Percentiles rank a stretch among this genome's conserved stretches.
Conservation (phyloP, 2,113 vertebrate species). For the Peromyscus polionotus region DNA sequence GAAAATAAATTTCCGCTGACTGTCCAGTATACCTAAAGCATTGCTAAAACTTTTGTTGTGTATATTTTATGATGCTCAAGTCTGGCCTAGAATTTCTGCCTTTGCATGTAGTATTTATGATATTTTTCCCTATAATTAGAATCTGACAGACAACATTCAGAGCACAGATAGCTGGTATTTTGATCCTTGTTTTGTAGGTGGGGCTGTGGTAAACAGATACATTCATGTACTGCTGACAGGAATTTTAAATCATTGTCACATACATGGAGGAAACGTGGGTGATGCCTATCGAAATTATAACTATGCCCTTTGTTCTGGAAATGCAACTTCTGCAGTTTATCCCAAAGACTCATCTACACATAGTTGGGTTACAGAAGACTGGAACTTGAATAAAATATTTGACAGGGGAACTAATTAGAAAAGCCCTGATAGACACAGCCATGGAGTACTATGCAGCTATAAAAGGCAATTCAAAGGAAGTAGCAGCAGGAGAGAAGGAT, state of each 20-base stretch:
- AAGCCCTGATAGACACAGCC: not conserved
- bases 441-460: slow-evolving; percentile 54
- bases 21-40: not conserved
- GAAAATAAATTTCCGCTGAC: not conserved
- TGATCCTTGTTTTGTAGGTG: not conserved
- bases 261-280: not conserved
- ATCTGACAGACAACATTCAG: not conserved
- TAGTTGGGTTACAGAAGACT: not conserved
- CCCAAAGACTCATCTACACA: not conserved
- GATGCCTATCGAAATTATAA: not conserved
- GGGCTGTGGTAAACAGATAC: not conserved
- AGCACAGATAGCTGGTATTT: not conserved
- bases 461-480: slow-evolving; percentile 1
- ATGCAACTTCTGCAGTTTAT: not conserved
- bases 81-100: not conserved
- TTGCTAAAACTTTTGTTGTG: not conserved
- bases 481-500: not conserved
- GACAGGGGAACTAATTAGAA: not conserved
- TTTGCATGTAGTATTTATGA: slow-evolving; percentile 5
- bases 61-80: not conserved
- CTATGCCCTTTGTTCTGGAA: not conserved
- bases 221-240: not conserved
- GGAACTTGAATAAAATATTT: slow-evolving; percentile 21
- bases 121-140: not conserved
- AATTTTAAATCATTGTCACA: not conserved